Evolutionary conservation across 2,797 vertebrate genomes (phyloP).

Genomic region (Gobio occitaniae): DNA sequence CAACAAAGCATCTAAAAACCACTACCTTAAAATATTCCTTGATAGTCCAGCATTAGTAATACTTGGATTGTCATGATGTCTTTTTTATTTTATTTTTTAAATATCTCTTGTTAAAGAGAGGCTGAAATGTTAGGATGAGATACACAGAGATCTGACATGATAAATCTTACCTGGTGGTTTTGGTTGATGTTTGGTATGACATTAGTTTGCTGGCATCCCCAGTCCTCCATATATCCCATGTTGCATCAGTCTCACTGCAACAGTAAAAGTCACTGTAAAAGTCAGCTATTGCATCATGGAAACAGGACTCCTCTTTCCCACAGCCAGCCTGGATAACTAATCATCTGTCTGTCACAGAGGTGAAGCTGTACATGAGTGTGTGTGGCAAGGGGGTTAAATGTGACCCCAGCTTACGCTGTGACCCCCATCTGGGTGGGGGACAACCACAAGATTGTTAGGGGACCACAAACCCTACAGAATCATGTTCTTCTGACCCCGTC

Average conservation of each 20-base stretch:
- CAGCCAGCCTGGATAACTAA: constrained; percentile 80
- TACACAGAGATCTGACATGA: constrained; percentile 12
- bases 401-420: constrained; percentile 49
- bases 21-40: background rate
- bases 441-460: constrained; percentile 62
- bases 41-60: background rate
- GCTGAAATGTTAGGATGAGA: background rate
- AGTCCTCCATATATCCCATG: constrained; percentile 56
- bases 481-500: constrained; percentile 54
- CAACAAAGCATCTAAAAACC: background rate
- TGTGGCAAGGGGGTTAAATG: constrained; percentile 50
- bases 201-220: constrained; percentile 55
- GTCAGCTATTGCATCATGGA: constrained; percentile 68
- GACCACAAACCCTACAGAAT: constrained; percentile 72
- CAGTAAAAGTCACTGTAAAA: constrained; percentile 73
- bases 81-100: background rate
- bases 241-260: constrained; percentile 60
- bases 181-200: constrained; percentile 29
- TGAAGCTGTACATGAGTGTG: constrained; percentile 62
- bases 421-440: constrained; percentile 48
- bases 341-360: constrained; percentile 62
- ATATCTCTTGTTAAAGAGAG: background rate
- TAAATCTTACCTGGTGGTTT: constrained; percentile 36
- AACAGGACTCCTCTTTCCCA: constrained; percentile 61
- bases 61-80: background rate